Conservation (phyloP, 2,888 invertebrate species). For the Drosophila rubida region DNA sequence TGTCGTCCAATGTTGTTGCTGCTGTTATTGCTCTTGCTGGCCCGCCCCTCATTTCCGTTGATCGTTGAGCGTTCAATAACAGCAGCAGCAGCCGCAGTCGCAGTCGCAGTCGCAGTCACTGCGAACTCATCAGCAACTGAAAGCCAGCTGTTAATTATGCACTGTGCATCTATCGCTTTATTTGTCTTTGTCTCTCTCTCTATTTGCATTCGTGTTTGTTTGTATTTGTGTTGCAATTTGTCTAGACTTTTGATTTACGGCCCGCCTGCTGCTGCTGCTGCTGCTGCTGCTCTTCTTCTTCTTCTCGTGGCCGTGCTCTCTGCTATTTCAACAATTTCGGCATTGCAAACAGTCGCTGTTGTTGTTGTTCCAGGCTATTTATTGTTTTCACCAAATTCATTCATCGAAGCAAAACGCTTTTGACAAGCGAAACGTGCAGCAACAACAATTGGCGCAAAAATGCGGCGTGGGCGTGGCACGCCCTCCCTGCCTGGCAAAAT, state of each 20-base stretch:
- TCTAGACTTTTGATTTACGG: conserved; percentile 73
- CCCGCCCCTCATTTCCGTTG: conserved; percentile 60
- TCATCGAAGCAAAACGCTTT: conserved; percentile 52
- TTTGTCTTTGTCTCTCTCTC: conserved; percentile 8
- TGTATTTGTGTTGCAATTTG: conserved; percentile 50
- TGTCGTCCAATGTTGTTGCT: conserved; percentile 9
- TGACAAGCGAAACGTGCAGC: conserved; percentile 40
- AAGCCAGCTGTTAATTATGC: conserved; percentile 49
- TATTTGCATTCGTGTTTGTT: conserved; percentile 28
- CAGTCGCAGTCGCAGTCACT: background rate
- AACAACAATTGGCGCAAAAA: conserved; percentile 27
- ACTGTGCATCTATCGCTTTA: conserved; percentile 32
- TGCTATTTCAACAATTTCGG: conserved; percentile 37
- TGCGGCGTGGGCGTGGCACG: conserved; percentile 36
- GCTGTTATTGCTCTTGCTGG: conserved; percentile 30
- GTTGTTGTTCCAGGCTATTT: conserved; percentile 45
- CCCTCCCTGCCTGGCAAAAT: background rate
- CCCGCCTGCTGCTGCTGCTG: conserved; percentile 1
- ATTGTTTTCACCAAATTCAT: conserved; percentile 50
- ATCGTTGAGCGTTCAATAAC: conserved; percentile 17
- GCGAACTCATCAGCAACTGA: conserved; percentile 39
- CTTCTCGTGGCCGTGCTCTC: conserved; percentile 9
- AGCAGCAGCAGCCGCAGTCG: conserved; percentile 16
- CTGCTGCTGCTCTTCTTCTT: conserved; percentile 17
- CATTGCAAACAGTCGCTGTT: conserved; percentile 25